These are phyloP conservation scores for Gulo gulo DNA, from an alignment of 2,113 vertebrate species.

Conservation along the genomic window DNA sequence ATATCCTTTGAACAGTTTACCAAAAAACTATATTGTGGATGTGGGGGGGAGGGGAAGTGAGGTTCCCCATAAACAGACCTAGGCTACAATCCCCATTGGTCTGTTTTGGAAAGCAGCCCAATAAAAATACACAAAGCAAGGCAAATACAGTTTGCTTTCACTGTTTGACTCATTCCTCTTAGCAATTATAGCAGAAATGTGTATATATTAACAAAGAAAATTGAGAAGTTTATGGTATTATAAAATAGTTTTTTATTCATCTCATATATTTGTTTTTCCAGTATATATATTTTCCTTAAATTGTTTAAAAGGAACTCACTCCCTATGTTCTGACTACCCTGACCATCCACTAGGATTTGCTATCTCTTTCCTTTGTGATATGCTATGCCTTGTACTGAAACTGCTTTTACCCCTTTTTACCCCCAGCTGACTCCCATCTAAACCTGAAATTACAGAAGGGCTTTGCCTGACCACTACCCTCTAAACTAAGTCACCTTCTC, in stretches of 20 bases:
- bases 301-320: neutral
- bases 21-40: neutral
- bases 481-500: constrained; percentile 3
- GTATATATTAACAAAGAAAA: neutral
- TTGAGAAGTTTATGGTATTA: neutral
- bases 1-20: neutral
- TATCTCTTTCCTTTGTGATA: neutral
- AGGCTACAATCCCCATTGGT: constrained; percentile 8
- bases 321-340: neutral
- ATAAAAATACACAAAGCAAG: neutral
- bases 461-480: neutral
- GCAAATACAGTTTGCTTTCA: neutral
- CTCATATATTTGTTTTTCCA: neutral
- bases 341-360: neutral
- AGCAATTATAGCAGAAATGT: constrained; percentile 7
- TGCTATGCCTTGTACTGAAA: neutral
- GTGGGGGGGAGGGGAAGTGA: neutral
- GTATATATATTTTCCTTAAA: neutral
- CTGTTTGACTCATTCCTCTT: constrained; percentile 9
- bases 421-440: neutral
- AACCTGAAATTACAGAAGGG: neutral
- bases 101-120: neutral
- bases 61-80: neutral
- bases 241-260: constrained; percentile 27
- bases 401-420: neutral